Evolutionary conservation across 2,888 invertebrate species (phyloP).

Genomic region (Diarsia brunnea): DNA sequence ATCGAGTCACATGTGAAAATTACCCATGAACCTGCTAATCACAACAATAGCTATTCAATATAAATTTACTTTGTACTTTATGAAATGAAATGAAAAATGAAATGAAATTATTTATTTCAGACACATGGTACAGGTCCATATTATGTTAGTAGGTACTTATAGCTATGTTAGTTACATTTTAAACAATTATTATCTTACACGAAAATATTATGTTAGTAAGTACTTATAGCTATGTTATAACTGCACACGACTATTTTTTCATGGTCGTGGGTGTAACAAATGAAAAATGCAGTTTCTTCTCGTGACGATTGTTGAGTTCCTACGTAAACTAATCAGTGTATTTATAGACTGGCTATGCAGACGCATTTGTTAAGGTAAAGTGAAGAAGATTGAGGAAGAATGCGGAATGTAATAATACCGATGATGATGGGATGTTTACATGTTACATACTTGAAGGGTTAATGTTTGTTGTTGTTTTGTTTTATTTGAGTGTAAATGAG

Average conservation of each 20-base stretch:
- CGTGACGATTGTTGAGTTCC: conserved; percentile 17
- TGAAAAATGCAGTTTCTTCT: conserved; percentile 15
- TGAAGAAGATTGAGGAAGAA: conserved; percentile 24
- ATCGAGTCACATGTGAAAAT: background rate
- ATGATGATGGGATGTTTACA: background rate
- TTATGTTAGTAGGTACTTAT: too few relatives aligned
- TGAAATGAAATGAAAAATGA: too few relatives aligned
- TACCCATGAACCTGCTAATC: background rate
- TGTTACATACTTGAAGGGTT: background rate
- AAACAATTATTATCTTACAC: too few relatives aligned
- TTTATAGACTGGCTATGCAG: conserved; percentile 24
- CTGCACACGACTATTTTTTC: conserved; percentile 18
- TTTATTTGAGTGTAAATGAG: too few relatives aligned
- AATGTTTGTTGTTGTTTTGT: too few relatives aligned
- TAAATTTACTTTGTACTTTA: too few relatives aligned
- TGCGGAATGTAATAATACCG: conserved; percentile 16
- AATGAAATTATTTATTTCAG: too few relatives aligned
- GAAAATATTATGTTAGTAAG: too few relatives aligned
- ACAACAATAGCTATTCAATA: background rate
- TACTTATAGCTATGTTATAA: too few relatives aligned
- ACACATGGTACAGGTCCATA: too few relatives aligned
- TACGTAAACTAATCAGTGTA: conserved; percentile 28
- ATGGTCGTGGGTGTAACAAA: conserved; percentile 30
- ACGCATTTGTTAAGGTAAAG: background rate
- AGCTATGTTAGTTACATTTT: too few relatives aligned